Evolutionary conservation across 2,888 invertebrate genomes (phyloP).

Genomic region (Therioaphis trifolii): DNA sequence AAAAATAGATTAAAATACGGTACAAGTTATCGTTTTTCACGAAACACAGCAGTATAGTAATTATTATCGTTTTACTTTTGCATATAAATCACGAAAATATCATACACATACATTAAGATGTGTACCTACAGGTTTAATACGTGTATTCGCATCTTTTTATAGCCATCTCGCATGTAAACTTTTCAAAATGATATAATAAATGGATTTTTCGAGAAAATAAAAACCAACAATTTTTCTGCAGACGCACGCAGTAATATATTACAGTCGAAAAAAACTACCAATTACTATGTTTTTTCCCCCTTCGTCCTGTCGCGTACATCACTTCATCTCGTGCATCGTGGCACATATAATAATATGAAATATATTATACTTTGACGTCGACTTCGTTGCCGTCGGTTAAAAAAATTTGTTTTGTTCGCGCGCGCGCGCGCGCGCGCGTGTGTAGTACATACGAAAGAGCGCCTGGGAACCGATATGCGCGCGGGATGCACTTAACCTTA

Average conservation of each 20-base stretch:
- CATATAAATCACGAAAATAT: constrained; percentile 11
- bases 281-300: constrained; percentile 4
- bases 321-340: background rate
- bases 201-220: constrained; percentile 42
- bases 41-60: too few species aligned
- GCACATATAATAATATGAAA: background rate
- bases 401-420: constrained; percentile 44
- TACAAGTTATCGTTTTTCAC: too few species aligned
- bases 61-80: background rate
- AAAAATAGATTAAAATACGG: too few species aligned
- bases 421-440: background rate
- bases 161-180: background rate
- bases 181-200: constrained; percentile 41
- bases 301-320: background rate
- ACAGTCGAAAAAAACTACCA: constrained; percentile 22
- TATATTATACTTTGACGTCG: constrained; percentile 14
- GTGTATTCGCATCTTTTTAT: constrained; percentile 1
- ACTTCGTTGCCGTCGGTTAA: background rate
- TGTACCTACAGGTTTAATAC: too few species aligned
- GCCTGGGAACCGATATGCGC: background rate
- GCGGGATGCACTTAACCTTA: constrained; percentile 56
- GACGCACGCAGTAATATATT: constrained; percentile 34
- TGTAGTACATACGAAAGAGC: background rate
- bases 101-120: background rate
- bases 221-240: constrained; percentile 31